These are phyloP conservation scores for Yponomeuta malinellus DNA, from an alignment of 2,888 invertebrate species.

Conservation along the genomic window DNA sequence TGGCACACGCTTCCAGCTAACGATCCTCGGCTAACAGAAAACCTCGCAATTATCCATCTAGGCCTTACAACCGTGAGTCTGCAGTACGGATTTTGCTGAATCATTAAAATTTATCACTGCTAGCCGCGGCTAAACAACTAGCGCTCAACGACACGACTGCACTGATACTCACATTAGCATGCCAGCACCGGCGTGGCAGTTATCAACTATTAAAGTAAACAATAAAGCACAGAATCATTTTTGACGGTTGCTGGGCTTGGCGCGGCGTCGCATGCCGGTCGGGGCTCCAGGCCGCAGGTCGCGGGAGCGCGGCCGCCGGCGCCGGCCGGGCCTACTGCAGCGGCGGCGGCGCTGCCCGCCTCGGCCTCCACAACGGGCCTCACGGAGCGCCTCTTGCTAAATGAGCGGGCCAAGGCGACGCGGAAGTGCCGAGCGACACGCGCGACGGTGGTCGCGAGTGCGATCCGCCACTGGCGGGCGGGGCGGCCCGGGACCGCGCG, in stretches of 20 bases:
- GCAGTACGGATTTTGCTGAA: not conserved
- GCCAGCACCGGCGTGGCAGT: constrained; percentile 67
- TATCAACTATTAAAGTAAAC: constrained; percentile 73
- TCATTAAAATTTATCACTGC: constrained; percentile 4
- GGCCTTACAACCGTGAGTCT: constrained; percentile 2
- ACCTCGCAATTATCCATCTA: not conserved
- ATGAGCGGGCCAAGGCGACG: constrained; percentile 66
- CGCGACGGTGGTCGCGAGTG: constrained; percentile 66
- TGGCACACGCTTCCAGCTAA: not conserved
- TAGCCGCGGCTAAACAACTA: not conserved
- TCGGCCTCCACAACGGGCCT: constrained; percentile 56
- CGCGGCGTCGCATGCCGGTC: constrained; percentile 42
- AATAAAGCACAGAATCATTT: constrained; percentile 63
- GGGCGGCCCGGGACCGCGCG: constrained; percentile 65
- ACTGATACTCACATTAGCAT: constrained; percentile 70
- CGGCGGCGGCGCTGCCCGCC: constrained; percentile 47
- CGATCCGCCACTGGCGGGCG: constrained; percentile 72
- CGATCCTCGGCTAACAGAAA: not conserved
- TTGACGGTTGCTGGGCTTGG: constrained; percentile 36
- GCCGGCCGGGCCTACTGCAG: constrained; percentile 52
- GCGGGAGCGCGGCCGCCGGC: constrained; percentile 40
- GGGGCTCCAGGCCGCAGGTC: constrained; percentile 33
- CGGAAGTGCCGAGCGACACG: constrained; percentile 72
- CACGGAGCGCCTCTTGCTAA: constrained; percentile 59
- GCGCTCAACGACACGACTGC: not conserved